These are phyloP conservation scores for Macrotrachela quadricornifera DNA, from an alignment of 1,140 invertebrate species.

Conservation along the genomic window DNA sequence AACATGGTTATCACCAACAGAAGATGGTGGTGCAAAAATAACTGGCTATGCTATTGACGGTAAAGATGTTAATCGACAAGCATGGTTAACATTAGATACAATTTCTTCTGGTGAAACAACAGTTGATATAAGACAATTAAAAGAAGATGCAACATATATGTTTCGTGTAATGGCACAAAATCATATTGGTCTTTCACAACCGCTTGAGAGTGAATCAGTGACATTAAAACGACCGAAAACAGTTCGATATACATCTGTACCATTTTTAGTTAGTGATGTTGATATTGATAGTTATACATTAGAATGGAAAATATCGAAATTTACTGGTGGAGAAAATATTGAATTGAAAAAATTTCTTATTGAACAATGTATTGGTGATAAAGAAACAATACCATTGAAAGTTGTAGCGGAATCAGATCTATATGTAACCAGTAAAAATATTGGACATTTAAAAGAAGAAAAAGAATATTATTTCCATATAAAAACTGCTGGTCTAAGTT, in stretches of 20 bases:
- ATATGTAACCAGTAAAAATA: conserved; percentile 69
- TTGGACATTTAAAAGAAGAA: conserved; percentile 75
- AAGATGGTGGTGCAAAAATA: conserved; percentile 75
- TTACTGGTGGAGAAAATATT: conserved; percentile 5
- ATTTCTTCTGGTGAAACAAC: conserved; percentile 17
- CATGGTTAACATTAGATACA: conserved; percentile 3
- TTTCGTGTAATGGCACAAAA: conserved; percentile 61
- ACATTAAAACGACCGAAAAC: conserved; percentile 1
- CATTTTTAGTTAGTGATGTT: conserved; percentile 68
- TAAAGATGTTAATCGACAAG: background rate
- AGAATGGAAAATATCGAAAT: conserved; percentile 61
- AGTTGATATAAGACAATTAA: conserved; percentile 82
- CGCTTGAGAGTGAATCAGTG: conserved; percentile 37
- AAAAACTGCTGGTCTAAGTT: too few species aligned
- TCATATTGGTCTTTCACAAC: conserved; percentile 50
- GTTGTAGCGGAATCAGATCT: conserved; percentile 84
- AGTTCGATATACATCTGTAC: conserved; percentile 35
- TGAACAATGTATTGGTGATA: conserved; percentile 84
- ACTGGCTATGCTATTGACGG: conserved; percentile 71
- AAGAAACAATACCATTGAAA: conserved; percentile 69
- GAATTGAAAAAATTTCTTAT: background rate
- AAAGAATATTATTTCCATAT: conserved; percentile 79
- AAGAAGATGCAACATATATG: conserved; percentile 13
- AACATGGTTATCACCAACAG: conserved; percentile 77
- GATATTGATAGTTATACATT: conserved; percentile 83